Evolutionary conservation across 2,888 invertebrate species (phyloP), one percentile per base, ranked within the genome.

Genomic region (Sericinus montela): DNA sequence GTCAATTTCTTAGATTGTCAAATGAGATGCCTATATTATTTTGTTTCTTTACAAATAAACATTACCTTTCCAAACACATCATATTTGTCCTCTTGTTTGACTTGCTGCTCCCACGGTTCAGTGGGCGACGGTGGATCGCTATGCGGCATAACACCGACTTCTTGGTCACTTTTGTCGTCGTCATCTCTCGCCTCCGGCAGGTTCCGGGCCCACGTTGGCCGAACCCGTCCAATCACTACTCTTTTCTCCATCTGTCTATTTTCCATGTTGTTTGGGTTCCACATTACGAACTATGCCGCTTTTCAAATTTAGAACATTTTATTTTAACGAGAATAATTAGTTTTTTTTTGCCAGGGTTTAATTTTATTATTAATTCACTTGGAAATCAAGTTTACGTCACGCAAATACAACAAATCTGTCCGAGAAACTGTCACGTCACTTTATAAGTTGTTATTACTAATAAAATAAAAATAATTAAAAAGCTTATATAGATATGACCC

Each of bases 61-160:
- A 71, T n/a, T 56, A 90, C 91, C 86, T 91, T 91, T 58, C 91
- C 91, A 69, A 90, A 90, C 35, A 90, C 89, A 57, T 91, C 90
- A 62, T 86, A 87, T 69, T 88, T 87, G 42, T 91, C 91, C 53
- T 90, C 89, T 58, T 82, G 84, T 59, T 84, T 86, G 5, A 62
- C 63, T 14, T 75, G 72, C 37, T 72, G 82, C 51, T 87, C 82
- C 80, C 82, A 82, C 8, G 65, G 74, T 25, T 88, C 87, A 0
- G 81, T 81, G 0, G 81, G 87, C 1, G 81, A 86, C 0, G 82
- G 87, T 0, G 87, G 87, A 52, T 83, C 88, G 44, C 85, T 88
- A 37, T 84, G 86, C 0, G 83, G 86, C 83, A 83, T 82, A 5
- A 77, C 73, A 0, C 77, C 81, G n/a, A 54, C 52, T 37, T 82